phyloP scores from a whole-genome alignment of 2,797 vertebrate species.

The Eulemur coronatus region DNA sequence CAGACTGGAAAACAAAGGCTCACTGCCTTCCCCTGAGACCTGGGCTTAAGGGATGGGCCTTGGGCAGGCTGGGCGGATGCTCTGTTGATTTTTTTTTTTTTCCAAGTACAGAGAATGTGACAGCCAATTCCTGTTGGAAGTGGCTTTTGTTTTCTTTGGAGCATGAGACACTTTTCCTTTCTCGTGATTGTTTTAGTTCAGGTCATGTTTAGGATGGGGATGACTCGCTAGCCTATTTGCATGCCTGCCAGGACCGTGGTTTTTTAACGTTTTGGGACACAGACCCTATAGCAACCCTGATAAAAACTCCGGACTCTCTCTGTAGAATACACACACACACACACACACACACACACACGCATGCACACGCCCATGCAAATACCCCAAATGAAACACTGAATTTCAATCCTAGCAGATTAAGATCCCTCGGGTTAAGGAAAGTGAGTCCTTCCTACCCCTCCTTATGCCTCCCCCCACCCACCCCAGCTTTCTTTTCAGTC shows the following conservation, averaged over 20 bases:
- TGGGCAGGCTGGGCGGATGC: conserved; percentile 72
- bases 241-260: neutral
- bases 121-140: conserved; percentile 80
- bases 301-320: neutral
- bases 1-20: conserved; percentile 78
- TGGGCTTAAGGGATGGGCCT: conserved; percentile 76
- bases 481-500: neutral
- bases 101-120: conserved; percentile 74
- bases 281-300: neutral
- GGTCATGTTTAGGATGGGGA: conserved; percentile 64
- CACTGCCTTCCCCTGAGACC: conserved; percentile 63
- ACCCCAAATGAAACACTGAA: neutral
- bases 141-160: conserved; percentile 79
- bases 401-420: neutral
- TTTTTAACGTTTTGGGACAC: conserved; percentile 42
- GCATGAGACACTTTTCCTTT: conserved; percentile 73
- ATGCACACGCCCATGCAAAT: neutral
- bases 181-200: conserved; percentile 65
- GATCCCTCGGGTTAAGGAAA: neutral
- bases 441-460: neutral
- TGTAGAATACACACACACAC: neutral
- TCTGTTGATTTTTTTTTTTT: conserved; percentile 65
- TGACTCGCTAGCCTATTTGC: conserved; percentile 12
- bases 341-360: neutral
- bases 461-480: neutral